Conservation (phyloP, 2,113 vertebrate species). For the Delphinus delphis region DNA sequence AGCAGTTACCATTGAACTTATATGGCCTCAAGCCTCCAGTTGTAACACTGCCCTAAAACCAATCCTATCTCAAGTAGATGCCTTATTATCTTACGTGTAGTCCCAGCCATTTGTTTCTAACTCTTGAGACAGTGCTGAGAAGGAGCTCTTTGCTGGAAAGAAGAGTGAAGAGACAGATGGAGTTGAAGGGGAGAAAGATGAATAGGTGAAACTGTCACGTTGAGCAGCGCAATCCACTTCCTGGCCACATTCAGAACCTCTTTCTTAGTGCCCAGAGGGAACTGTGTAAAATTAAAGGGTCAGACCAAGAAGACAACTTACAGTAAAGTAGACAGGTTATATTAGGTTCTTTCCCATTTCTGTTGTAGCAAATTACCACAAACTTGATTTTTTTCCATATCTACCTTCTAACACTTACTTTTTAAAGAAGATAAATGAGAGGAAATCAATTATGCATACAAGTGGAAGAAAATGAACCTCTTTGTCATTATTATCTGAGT, state of each 20-base stretch:
- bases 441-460: background rate
- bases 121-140: background rate
- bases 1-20: background rate
- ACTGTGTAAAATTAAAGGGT: background rate
- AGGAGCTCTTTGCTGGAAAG: background rate
- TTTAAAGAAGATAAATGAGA: background rate
- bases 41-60: background rate
- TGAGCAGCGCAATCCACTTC: background rate
- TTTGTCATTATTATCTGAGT: background rate
- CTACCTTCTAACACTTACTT: background rate
- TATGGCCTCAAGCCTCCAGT: background rate
- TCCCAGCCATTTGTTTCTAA: background rate
- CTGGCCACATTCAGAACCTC: background rate
- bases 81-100: background rate
- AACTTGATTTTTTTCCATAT: background rate
- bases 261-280: background rate
- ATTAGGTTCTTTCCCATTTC: background rate
- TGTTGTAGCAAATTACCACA: background rate
- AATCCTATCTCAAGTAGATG: background rate
- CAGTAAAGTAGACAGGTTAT: background rate
- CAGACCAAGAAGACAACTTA: background rate
- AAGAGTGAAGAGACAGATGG: background rate
- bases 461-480: background rate
- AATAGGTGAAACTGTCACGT: background rate
- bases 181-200: background rate